A percentile compares a stretch with the other conserved stretches of the same genome.
Evolutionary conservation across 1,140 invertebrate species (phyloP).

Genomic region (Drosophila punjabiensis): DNA sequence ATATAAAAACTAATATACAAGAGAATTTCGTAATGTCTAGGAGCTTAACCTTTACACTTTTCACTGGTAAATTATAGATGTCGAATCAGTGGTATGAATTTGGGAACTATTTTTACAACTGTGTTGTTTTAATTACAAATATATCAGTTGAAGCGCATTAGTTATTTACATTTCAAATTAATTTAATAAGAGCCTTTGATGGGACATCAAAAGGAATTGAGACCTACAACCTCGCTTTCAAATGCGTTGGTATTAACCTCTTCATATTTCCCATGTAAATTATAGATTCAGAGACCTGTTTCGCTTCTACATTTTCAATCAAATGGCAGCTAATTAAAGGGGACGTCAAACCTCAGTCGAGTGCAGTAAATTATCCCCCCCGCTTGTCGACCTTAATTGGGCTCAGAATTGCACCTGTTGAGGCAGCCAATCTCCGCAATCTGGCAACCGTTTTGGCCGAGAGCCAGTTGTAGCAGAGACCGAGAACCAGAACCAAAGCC

Average conservation of each 20-base stretch:
- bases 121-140: too few species aligned
- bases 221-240: constrained; percentile 5
- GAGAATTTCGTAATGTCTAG: background rate
- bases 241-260: background rate
- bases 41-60: background rate
- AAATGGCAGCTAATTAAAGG: constrained; percentile 32
- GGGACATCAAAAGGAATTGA: background rate
- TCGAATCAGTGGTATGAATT: background rate
- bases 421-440: constrained; percentile 21
- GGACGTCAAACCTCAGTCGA: constrained; percentile 19
- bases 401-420: constrained; percentile 48
- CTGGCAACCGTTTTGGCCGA: constrained; percentile 31
- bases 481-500: background rate
- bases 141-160: background rate
- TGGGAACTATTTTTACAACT: background rate
- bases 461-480: background rate
- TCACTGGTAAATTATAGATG: background rate
- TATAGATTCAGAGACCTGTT: background rate
- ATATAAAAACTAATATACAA: background rate
- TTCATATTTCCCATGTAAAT: constrained; percentile 17
- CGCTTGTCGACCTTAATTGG: constrained; percentile 48
- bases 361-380: constrained; percentile 47
- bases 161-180: background rate
- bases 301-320: constrained; percentile 36
- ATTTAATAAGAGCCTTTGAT: background rate